A percentile compares a stretch with the other conserved stretches of the same genome.
Evolutionary conservation across 2,797 vertebrate genomes (phyloP).

Genomic region (Falco rusticolus): DNA sequence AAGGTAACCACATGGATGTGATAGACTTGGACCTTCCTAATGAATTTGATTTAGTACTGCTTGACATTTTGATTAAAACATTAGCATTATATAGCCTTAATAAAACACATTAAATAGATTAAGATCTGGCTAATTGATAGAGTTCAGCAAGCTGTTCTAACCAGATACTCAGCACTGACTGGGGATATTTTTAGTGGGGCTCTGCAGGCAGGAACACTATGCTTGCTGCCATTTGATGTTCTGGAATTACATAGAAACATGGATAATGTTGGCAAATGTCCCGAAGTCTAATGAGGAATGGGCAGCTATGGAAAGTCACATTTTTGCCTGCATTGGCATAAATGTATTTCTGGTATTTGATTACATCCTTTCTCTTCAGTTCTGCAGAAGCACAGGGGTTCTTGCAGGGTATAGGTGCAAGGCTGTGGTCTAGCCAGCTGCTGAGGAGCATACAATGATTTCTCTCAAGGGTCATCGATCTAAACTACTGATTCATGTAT

Average conservation of each 20-base stretch:
- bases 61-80: constrained; percentile 73
- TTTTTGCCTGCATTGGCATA: not conserved
- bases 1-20: constrained; percentile 61
- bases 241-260: constrained; percentile 43
- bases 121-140: constrained; percentile 70
- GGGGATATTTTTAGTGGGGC: constrained; percentile 60
- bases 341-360: not conserved
- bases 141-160: constrained; percentile 68
- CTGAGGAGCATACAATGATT: not conserved
- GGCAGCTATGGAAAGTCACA: not conserved
- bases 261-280: not conserved
- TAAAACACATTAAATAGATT: constrained; percentile 73
- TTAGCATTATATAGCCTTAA: constrained; percentile 68
- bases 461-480: not conserved
- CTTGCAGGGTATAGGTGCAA: not conserved
- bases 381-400: not conserved
- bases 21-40: constrained; percentile 65
- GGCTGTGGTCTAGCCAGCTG: not conserved
- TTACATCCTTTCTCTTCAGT: not conserved
- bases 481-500: not conserved
- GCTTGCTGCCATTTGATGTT: constrained; percentile 33
- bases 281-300: not conserved
- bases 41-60: constrained; percentile 68
- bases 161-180: constrained; percentile 47
- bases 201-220: constrained; percentile 43